These are phyloP conservation scores for Phrynosoma platyrhinos DNA, from an alignment of 2,113 vertebrate genomes.

Conservation along the genomic window DNA sequence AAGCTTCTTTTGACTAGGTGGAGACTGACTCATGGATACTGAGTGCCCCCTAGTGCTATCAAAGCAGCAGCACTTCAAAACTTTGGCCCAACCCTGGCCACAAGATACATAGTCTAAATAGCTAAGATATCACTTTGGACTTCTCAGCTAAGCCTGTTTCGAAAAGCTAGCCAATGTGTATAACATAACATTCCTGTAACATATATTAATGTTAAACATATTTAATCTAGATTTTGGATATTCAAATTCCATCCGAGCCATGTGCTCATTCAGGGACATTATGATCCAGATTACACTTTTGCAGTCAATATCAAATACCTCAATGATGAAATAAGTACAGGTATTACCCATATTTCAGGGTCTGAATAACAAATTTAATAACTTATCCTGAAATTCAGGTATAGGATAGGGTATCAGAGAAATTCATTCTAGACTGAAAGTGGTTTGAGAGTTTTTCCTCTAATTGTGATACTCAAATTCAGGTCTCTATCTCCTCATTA, in stretches of 20 bases:
- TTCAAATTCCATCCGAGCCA: slow-evolving; percentile 1
- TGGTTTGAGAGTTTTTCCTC: neutral
- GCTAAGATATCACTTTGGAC: neutral
- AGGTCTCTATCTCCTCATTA: neutral
- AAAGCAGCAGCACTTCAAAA: slow-evolving; percentile 8
- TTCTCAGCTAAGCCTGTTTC: neutral
- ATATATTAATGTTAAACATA: neutral
- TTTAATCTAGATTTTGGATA: neutral
- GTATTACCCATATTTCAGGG: neutral
- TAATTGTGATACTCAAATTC: neutral
- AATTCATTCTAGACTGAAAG: neutral
- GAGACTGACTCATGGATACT: slow-evolving; percentile 16
- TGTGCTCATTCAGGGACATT: neutral
- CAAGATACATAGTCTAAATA: neutral
- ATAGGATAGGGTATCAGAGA: neutral
- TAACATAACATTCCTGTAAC: neutral
- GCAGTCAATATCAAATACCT: neutral
- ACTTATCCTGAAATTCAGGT: neutral
- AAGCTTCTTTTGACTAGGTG: neutral
- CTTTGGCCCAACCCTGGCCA: slow-evolving; percentile 27
- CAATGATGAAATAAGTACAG: neutral
- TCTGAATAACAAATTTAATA: neutral
- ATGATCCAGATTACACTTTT: neutral
- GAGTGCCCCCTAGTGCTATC: slow-evolving; percentile 43
- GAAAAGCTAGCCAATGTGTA: neutral